These are phyloP conservation scores for Acromyrmex charruanus DNA, from an alignment of 1,140 invertebrate genomes.

Conservation along the genomic window DNA sequence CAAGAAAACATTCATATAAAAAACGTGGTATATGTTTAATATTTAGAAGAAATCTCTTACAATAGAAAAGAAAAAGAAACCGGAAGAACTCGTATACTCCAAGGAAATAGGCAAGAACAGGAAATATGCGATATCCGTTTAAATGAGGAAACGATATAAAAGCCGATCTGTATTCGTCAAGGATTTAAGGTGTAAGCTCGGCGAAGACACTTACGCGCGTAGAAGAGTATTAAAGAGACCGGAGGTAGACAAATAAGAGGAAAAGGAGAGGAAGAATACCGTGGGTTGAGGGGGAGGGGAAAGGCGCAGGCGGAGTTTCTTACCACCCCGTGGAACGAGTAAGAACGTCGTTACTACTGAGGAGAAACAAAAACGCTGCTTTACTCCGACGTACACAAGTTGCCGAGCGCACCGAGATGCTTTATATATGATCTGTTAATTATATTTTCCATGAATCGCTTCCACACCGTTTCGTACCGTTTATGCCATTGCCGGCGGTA, in stretches of 20 bases:
- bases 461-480: conserved; percentile 44
- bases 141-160: conserved; percentile 14
- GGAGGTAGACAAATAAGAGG: conserved; percentile 21
- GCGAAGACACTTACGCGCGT: not conserved
- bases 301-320: conserved; percentile 42
- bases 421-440: conserved; percentile 77
- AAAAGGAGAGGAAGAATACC: conserved; percentile 1
- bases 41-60: not conserved
- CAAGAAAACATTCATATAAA: not conserved
- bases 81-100: not conserved
- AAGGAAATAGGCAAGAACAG: not conserved
- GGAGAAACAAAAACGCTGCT: conserved; percentile 50
- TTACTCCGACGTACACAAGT: conserved; percentile 23
- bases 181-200: conserved; percentile 6
- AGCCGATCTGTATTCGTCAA: not conserved
- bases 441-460: conserved; percentile 78
- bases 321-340: conserved; percentile 12
- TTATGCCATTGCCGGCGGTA: not conserved
- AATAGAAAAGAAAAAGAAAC: not conserved
- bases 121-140: not conserved
- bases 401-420: conserved; percentile 25
- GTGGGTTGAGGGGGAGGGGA: not conserved
- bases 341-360: conserved; percentile 28
- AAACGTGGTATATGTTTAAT: not conserved
- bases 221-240: conserved; percentile 32